phyloP scores from a whole-genome alignment of 2,113 vertebrate genomes.

The Glareola pratincola region DNA sequence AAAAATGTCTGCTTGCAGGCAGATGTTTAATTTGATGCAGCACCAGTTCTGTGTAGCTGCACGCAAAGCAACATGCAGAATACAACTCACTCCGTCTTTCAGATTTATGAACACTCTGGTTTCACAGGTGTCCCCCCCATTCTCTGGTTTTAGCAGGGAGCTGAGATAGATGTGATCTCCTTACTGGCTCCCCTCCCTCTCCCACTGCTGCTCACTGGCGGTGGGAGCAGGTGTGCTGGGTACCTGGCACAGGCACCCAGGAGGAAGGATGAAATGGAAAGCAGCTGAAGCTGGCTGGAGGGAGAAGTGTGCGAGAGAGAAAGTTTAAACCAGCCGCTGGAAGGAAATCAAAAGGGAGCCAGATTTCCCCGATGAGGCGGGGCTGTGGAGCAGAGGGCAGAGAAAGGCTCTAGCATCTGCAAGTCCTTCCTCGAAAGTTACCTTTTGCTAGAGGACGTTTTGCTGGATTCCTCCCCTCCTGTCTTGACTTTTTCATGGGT shows the following conservation, averaged over 20 bases:
- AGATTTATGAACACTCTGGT: neutral
- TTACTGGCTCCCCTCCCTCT: neutral
- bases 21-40: neutral
- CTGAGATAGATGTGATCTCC: neutral
- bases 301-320: neutral
- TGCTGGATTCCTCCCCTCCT: neutral
- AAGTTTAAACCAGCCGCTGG: neutral
- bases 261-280: neutral
- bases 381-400: neutral
- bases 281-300: constrained; percentile 18
- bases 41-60: neutral
- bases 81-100: neutral
- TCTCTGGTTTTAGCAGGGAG: neutral
- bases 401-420: neutral
- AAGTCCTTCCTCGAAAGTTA: neutral
- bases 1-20: neutral
- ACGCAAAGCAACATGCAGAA: neutral
- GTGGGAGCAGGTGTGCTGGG: neutral
- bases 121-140: neutral
- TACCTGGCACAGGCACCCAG: neutral
- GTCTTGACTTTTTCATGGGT: neutral
- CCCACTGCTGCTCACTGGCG: neutral
- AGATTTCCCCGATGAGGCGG: neutral
- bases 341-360: constrained; percentile 48
- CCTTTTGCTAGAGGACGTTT: neutral